Evolutionary conservation across 2,888 invertebrate species (phyloP), one percentile per base, ranked within the genome.

Genomic region (Drosophila melanosoma): DNA sequence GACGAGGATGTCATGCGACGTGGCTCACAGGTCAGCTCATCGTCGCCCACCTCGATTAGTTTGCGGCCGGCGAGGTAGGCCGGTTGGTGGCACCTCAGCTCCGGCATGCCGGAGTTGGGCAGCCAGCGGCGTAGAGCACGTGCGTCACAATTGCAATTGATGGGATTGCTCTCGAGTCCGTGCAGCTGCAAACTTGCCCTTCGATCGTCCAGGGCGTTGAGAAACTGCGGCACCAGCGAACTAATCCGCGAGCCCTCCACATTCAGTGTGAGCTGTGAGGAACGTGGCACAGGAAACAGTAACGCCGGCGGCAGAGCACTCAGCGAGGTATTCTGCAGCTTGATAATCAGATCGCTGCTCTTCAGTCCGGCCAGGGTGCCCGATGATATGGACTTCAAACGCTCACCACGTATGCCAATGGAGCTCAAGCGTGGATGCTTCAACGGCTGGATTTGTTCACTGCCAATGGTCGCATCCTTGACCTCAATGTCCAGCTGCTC

Each of bases 251-350:
- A 97, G 20, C 97, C 97, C 4, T 95, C 94, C 0, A 98, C 95
- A 90, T 98, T 97, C 6, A 98, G 94, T 6, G 94, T 95, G 36
- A 98, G 95, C 75, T 95, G 95, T 0, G 97, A 97, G 3, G 98
- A 98, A 86, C 97, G 94, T 0, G 98, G 98, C 26, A 98, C 95
- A 0, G 98, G 97, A 90, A 98, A 97, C 68, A 98, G 95, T 29
- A 98, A 92, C 1, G 97, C 96, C 6, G 97, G 96, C 0, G 98
- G 97, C 62, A 98, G 93, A 15, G 95, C 94, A 17, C 95, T 95
- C 10, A 98, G 93, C 1, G 97, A 97, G 0, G 98, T 98, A 87
- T 98, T 97, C 58, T 95, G 95, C 57, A 98, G 94, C 64, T 96
- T 95, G n/a, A 98, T 95, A 0, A 94, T 94, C 2, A 98, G 94